phyloP scores from a whole-genome alignment of 1,140 invertebrate species.

The Pentalonia nigronervosa region DNA sequence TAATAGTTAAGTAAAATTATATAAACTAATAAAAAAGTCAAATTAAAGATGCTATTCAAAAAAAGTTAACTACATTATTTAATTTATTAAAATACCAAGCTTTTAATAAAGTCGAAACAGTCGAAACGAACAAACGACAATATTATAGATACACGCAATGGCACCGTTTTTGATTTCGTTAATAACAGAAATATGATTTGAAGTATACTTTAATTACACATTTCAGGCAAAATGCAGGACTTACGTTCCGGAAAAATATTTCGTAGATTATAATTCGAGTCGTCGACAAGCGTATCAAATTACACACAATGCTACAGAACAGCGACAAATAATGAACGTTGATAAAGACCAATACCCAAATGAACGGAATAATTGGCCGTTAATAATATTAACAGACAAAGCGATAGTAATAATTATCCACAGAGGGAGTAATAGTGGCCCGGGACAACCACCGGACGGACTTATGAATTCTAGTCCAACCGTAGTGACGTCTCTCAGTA shows the following conservation, averaged over 20 bases:
- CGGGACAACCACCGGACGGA: neutral
- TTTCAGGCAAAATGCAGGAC: neutral
- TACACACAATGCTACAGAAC: neutral
- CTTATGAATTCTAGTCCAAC: neutral
- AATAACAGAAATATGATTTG: neutral
- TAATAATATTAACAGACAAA: neutral
- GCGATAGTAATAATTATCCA: neutral
- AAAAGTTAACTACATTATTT: too few species aligned
- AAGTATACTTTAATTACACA: neutral
- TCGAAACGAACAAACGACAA: neutral
- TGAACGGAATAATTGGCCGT: neutral
- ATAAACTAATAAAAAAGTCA: too few species aligned
- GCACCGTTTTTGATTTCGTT: neutral
- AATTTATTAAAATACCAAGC: too few species aligned
- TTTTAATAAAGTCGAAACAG: neutral
- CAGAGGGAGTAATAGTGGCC: neutral
- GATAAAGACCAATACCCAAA: neutral
- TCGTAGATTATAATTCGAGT: neutral
- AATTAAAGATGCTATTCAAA: too few species aligned
- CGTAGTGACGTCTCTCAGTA: neutral
- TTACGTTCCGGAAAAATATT: neutral
- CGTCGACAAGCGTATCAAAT: neutral
- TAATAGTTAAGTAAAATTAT: too few species aligned
- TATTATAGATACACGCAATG: neutral
- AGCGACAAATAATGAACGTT: neutral